Evolutionary conservation across 2,888 invertebrate genomes (phyloP).

Genomic region (Xanthorhoe designata): DNA sequence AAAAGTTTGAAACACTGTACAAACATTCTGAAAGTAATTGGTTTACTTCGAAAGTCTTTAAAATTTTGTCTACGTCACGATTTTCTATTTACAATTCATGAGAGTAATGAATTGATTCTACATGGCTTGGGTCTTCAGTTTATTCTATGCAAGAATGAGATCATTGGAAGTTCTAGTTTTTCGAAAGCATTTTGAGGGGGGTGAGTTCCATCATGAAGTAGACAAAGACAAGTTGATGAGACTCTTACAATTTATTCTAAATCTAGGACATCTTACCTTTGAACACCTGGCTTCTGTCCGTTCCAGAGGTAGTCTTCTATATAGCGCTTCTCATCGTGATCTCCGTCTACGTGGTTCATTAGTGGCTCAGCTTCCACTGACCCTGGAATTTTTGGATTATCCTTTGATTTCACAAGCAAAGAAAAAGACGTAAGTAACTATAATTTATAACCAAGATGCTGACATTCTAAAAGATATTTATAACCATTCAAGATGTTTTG

Average conservation of each 20-base stretch:
- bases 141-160: not conserved
- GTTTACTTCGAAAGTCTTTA: conserved; percentile 15
- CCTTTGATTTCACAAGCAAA: not conserved
- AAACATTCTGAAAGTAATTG: conserved; percentile 42
- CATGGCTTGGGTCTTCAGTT: not conserved
- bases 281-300: conserved; percentile 80
- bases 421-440: not conserved
- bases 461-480: too few species aligned
- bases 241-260: conserved; percentile 4
- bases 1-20: conserved; percentile 30
- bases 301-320: conserved; percentile 83
- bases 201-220: conserved; percentile 31
- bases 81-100: conserved; percentile 1
- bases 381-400: conserved; percentile 65
- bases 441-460: too few species aligned
- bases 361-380: conserved; percentile 91
- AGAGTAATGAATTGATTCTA: not conserved
- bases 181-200: not conserved
- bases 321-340: conserved; percentile 81
- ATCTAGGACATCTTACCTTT: conserved; percentile 63
- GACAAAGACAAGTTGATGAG: conserved; percentile 12
- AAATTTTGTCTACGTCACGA: conserved; percentile 27
- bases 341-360: conserved; percentile 87
- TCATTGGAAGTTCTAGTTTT: not conserved
- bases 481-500: too few species aligned